Evolutionary conservation across 2,888 invertebrate genomes (phyloP), one percentile per base, ranked within the genome.

Genomic region (Halictus ligatus): DNA sequence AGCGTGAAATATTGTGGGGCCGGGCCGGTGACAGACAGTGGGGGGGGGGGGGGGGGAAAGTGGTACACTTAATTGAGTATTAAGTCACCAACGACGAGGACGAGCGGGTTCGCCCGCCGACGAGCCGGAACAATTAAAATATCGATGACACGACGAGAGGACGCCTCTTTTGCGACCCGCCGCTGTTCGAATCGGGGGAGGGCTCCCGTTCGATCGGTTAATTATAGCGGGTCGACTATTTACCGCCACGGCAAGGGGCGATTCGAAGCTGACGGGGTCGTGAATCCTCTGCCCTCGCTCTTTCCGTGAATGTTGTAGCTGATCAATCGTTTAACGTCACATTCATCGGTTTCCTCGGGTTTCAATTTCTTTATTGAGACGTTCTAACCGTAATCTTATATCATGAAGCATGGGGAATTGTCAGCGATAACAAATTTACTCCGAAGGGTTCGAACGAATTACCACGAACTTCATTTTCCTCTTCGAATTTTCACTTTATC

Each of bases 121-220:
- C 50, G 80, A 84, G 64, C 69, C 75, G 77, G 74, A 80, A 80
- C 85, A 85, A 80, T 84, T 85, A 86, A 80, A 84, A 80, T 80
- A 85, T 84, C 78, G 84, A 78, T 84, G 81, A 78, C 76, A 81
- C 35, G 84, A 78, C 67, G 74, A 54, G 54, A 71, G 80, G 46
- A 43, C 69, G 69, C 48, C 54, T 29, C 75, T 84, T 69, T 78
- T 78, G 71, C 78, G 13, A 60, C 15, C 83, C n/a, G 43, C 83
- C n/a, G 43, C 50, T 77, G 75, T 78, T 84, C 78, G 29, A 35
- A 67, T 25, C 67, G 48, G 4, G 64, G 54, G 21, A 21, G 78
- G 64, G 21, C 8, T 54, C 35, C 64, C 64, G 79, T 73, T 79
- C 50, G 64, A 84, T 35, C 78, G 43, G 82, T 71, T 83, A 83